Percentiles rank a stretch among this genome's conserved stretches.
These are phyloP conservation scores for Suillia variegata DNA, from an alignment of 2,888 invertebrate genomes.

Conservation along the genomic window DNA sequence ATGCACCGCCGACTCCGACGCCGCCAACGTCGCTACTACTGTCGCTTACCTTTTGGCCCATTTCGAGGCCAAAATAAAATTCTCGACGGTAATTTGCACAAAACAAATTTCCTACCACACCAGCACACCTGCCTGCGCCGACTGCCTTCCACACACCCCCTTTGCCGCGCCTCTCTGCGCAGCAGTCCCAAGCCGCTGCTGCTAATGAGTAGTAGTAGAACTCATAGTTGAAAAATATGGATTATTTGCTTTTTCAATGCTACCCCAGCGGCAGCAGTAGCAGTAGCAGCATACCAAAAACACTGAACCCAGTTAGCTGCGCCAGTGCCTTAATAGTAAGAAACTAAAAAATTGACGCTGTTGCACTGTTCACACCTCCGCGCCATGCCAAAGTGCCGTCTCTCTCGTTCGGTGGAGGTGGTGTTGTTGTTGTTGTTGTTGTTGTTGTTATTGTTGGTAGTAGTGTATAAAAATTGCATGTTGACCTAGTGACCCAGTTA, in stretches of 20 bases:
- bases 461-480: slow-evolving; percentile 45
- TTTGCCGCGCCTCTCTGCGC: too few species aligned
- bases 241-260: slow-evolving; percentile 22
- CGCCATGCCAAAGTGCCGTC: slow-evolving; percentile 6
- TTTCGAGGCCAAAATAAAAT: slow-evolving; percentile 24
- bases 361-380: slow-evolving; percentile 15
- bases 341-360: background rate
- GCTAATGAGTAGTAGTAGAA: background rate
- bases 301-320: background rate
- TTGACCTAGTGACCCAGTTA: slow-evolving; percentile 59
- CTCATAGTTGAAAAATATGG: slow-evolving; percentile 11
- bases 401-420: slow-evolving; percentile 5
- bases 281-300: background rate
- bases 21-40: background rate
- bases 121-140: background rate
- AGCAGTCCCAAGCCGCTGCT: too few species aligned
- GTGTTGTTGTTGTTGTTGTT: too few species aligned
- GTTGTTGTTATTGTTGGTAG: too few species aligned
- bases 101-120: slow-evolving; percentile 18
- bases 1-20: background rate
- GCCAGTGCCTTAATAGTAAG: too few species aligned
- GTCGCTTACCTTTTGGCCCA: background rate
- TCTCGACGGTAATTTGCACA: slow-evolving; percentile 26
- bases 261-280: slow-evolving; percentile 5
- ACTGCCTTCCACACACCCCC: too few species aligned